Conservation (phyloP, 2,888 invertebrate genomes). For the Tyria jacobaeae region DNA sequence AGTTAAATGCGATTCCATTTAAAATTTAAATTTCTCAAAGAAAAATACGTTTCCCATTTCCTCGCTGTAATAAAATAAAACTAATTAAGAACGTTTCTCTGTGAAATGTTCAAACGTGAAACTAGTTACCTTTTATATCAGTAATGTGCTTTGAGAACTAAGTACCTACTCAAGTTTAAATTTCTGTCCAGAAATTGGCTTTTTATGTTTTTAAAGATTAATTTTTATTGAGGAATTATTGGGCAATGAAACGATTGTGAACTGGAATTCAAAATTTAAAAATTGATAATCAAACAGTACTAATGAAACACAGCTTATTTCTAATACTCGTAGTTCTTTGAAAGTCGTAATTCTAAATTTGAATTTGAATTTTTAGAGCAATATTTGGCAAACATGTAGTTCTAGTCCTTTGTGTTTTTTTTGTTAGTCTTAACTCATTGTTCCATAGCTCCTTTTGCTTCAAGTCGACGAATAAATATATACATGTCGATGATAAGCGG, state of each 20-base stretch:
- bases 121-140: constrained; percentile 18
- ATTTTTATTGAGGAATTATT: constrained; percentile 1
- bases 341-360: constrained; percentile 2
- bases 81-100: constrained; percentile 20
- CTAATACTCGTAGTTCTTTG: background rate
- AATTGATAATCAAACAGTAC: background rate
- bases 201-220: background rate
- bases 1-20: constrained; percentile 18
- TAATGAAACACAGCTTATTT: constrained; percentile 22
- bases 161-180: background rate
- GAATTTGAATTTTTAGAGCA: constrained; percentile 9
- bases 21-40: constrained; percentile 11
- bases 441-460: background rate
- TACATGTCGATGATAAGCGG: constrained; percentile 17
- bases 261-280: constrained; percentile 6
- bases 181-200: constrained; percentile 4
- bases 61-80: constrained; percentile 21
- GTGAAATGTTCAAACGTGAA: constrained; percentile 17
- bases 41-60: constrained; percentile 19
- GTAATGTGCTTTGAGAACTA: constrained; percentile 8
- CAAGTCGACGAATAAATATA: constrained; percentile 9
- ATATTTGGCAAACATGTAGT: background rate
- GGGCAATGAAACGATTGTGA: background rate
- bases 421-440: background rate
- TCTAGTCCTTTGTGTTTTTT: background rate